Percentiles rank a stretch among this genome's conserved stretches.
phyloP scores from a whole-genome alignment of 2,888 invertebrate genomes.

The Baronia brevicornis region DNA sequence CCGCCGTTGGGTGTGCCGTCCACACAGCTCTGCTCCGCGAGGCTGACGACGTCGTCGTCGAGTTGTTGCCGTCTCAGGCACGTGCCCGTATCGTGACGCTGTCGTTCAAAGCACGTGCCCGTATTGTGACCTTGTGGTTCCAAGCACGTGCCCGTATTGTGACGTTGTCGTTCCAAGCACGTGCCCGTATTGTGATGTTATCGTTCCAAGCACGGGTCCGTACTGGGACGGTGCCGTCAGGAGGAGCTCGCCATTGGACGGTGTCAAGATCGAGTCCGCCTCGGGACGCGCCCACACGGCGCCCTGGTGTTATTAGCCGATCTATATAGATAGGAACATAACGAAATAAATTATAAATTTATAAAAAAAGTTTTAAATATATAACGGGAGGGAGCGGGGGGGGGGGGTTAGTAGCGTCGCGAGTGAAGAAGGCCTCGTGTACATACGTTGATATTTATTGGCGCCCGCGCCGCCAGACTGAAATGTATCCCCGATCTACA shows the following conservation, averaged over 20 bases:
- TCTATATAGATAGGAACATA: conserved; percentile 72
- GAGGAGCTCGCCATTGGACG: conserved; percentile 6
- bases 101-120: no score
- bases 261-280: conserved; percentile 23
- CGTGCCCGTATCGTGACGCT: no score
- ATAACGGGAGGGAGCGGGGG: conserved; percentile 32
- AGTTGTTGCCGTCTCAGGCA: no score
- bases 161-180: no score
- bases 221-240: no score
- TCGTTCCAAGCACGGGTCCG: no score
- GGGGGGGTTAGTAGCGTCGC: conserved; percentile 21
- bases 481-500: conserved; percentile 38
- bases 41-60: no score
- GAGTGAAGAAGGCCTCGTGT: conserved; percentile 47
- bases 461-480: conserved; percentile 58
- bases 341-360: conserved; percentile 73
- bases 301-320: conserved; percentile 34
- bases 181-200: no score
- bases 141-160: no score
- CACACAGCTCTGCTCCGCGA: no score
- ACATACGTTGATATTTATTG: conserved; percentile 73
- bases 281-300: conserved; percentile 12
- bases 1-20: conserved; percentile 9
- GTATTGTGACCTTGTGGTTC: no score
- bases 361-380: conserved; percentile 61